phyloP scores from a whole-genome alignment of 2,888 invertebrate species.

The Orgyia antiqua region DNA sequence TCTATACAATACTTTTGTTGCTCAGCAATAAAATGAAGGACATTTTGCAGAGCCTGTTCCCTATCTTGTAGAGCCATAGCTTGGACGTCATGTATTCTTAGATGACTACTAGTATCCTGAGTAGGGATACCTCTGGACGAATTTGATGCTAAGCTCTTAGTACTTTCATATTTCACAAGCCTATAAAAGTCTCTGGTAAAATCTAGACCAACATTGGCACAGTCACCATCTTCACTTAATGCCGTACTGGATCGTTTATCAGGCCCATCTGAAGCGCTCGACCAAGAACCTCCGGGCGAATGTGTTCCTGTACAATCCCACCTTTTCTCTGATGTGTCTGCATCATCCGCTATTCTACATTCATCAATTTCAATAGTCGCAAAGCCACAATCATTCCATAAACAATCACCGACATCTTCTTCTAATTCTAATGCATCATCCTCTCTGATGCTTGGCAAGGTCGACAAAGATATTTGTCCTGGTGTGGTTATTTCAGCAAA shows the following conservation, averaged over 20 bases:
- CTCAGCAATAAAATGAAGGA: constrained; percentile 86
- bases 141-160: constrained; percentile 86
- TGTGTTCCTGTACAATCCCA: constrained; percentile 81
- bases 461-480: constrained; percentile 80
- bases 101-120: constrained; percentile 64
- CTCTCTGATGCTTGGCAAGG: constrained; percentile 85
- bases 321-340: constrained; percentile 73
- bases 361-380: constrained; percentile 82
- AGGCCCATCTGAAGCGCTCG: constrained; percentile 76
- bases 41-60: constrained; percentile 84
- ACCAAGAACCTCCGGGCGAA: constrained; percentile 81
- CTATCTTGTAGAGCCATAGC: constrained; percentile 77
- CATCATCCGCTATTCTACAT: constrained; percentile 75
- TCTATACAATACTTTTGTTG: constrained; percentile 84
- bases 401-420: constrained; percentile 84
- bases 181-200: constrained; percentile 89
- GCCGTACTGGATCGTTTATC: constrained; percentile 85
- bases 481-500: constrained; percentile 77
- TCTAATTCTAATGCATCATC: constrained; percentile 85
- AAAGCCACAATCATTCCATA: constrained; percentile 87
- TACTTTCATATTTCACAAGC: constrained; percentile 88
- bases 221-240: constrained; percentile 83
- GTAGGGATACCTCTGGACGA: constrained; percentile 82
- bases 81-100: constrained; percentile 67
- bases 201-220: constrained; percentile 83